Evolutionary conservation across 2,797 vertebrate species (phyloP), one percentile per base, ranked within the genome.

Genomic region (Knipowitschia caucasica): DNA sequence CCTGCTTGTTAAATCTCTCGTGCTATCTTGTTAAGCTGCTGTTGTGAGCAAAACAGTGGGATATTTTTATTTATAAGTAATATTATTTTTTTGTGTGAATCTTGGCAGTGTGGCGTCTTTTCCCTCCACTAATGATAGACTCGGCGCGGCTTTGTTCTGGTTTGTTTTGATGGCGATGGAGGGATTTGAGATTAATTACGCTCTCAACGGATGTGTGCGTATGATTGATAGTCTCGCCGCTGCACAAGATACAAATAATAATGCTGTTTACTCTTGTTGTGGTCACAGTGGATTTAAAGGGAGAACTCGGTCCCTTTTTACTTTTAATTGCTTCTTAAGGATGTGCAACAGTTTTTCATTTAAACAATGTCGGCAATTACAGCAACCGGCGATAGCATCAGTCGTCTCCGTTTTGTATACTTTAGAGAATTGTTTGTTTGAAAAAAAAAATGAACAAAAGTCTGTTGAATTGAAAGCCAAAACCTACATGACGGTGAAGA

Each of bases 21-120:
- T 52, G 69, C 73, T 73, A 74, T 78, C 82, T 84, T 77, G 83
- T 82, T 87, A 79, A 81, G 83, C 75, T 79, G 79, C 68, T 84
- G 77, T 83, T 84, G 56, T 81, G 56, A 81, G 74, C 61, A 72
- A 46, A 46, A 71, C 67, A 75, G 64, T 62, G 27, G 42, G 25
- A 46, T 29, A 46, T 24, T 29, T 20, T 17, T 24, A 24, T 29
- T 27, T 27, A 27, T 46, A 17, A 27, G 29, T 46, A 17, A 27
- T 18, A 29, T 30, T 45, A 8, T 17, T 30, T 43, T 25, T 24
- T 53, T 67, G 26, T 55, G 50, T 14, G 12, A 53, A 68, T 49
- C 30, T 49, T 20, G 45, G 17, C 17, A 17, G 11, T 8, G 45
- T 21, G 9, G 27, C 26, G 27, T 20, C 27, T 44, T 44, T 18